Evolutionary conservation across 2,113 vertebrate genomes (phyloP).

Genomic region (Coptodon rendalli): DNA sequence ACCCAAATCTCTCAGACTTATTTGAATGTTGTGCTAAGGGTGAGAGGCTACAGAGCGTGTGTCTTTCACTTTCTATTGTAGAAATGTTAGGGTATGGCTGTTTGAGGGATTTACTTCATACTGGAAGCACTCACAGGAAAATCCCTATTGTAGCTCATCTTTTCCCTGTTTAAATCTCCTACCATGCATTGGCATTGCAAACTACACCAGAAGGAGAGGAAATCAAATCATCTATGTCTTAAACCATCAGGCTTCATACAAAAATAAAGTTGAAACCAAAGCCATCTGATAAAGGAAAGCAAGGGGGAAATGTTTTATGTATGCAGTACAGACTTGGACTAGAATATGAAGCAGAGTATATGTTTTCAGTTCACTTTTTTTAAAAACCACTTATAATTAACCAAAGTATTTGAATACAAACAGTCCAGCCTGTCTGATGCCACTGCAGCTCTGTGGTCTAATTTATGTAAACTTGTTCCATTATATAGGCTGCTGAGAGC

Average conservation of each 20-base stretch:
- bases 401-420: conserved; percentile 59
- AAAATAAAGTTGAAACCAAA: conserved; percentile 48
- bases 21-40: conserved; percentile 66
- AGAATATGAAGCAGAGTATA: conserved; percentile 28
- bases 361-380: conserved; percentile 47
- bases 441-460: conserved; percentile 65
- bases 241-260: conserved; percentile 47
- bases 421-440: conserved; percentile 59
- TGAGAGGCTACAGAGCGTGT: conserved; percentile 35
- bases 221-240: conserved; percentile 55
- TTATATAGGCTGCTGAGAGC: conserved; percentile 73
- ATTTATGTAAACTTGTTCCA: conserved; percentile 77
- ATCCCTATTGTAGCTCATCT: conserved; percentile 60
- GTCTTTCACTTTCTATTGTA: conserved; percentile 60
- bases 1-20: conserved; percentile 57
- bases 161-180: conserved; percentile 64
- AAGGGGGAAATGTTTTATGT: conserved; percentile 49
- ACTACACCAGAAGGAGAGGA: conserved; percentile 9
- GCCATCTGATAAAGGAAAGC: conserved; percentile 31
- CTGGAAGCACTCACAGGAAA: conserved; percentile 63
- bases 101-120: conserved; percentile 65
- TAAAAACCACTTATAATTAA: conserved; percentile 65
- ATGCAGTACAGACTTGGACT: conserved; percentile 23
- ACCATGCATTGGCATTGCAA: conserved; percentile 51
- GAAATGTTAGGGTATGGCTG: conserved; percentile 49